Base-by-base conservation (phyloP, 2,888 invertebrate species). In the Uloborus plumipes region DNA sequence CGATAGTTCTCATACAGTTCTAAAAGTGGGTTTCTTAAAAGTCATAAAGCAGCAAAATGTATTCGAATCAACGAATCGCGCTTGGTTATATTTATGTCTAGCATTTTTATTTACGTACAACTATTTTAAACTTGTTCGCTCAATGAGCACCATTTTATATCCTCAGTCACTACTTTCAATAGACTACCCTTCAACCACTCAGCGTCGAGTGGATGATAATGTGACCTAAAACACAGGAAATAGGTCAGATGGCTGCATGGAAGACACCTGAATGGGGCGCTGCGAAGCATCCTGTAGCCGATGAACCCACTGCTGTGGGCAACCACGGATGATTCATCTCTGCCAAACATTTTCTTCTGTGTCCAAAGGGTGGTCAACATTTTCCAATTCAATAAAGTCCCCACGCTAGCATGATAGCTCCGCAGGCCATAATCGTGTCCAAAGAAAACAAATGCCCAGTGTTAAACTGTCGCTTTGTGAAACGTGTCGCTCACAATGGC, bases 171-270 rank as follows among this genome's bases (percentile, higher is more conserved):
- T 1, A 11, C 3, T 39, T 39, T 39, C 39, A 39, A 39, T 39
- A 1, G 39, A 11, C 3, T 9, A 39, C 39, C 39, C 39, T 39
- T 39, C 39, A 39, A 9, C 39, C 39, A 39, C 39, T 39, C 39
- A 11, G 39, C 39, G 3, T 39, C 39, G 31, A 49, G 64, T 47
- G 64, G 49, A 39, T 39, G 49, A 39, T 39, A 64, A 64, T 47
- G 64, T 73, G 66, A 74, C 66, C 61, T 39, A 51, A 15, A 69
- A 50, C 62, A 58, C 78, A 71, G 78, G 78, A 78, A 78, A 71
- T 78, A 70, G 78, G 78, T 78, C 71, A 78, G 71, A 55, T 50
- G 55, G 62, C 18, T 14, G 31, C 65, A 71, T 58, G 59, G 71
- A 78, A 78, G 78, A 78, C 64, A 53, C 18, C 64, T 73, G 62